These are phyloP conservation scores for Madoqua kirkii DNA, from an alignment of 2,113 vertebrate genomes.

Conservation along the genomic window DNA sequence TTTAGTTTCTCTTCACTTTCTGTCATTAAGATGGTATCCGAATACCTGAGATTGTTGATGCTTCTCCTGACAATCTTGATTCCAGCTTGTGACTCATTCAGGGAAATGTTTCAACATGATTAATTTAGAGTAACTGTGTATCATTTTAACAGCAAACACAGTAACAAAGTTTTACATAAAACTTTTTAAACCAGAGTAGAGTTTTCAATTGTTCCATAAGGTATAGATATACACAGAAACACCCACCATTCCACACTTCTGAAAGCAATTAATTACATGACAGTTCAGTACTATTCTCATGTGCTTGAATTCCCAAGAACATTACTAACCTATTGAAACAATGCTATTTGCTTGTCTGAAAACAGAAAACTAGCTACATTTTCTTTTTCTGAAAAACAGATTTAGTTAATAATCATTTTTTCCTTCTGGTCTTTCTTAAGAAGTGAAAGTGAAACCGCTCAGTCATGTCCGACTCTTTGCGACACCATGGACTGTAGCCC, in stretches of 20 bases:
- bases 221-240: constrained; percentile 42
- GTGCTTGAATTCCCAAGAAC: background rate
- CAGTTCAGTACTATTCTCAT: constrained; percentile 24
- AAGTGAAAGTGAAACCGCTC: background rate
- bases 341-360: constrained; percentile 21
- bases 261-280: background rate
- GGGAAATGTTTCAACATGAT: constrained; percentile 73
- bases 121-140: constrained; percentile 66
- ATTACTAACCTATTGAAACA: background rate
- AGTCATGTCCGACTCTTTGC: too few relatives aligned
- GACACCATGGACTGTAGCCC: too few relatives aligned
- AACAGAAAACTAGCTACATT: background rate
- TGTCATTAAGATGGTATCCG: background rate
- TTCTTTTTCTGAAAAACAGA: background rate
- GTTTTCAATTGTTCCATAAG: constrained; percentile 69
- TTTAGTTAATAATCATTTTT: constrained; percentile 31
- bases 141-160: constrained; percentile 61
- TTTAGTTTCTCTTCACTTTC: background rate
- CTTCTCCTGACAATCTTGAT: background rate
- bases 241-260: background rate
- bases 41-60: background rate
- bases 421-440: constrained; percentile 26
- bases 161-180: constrained; percentile 65
- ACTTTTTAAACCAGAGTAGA: constrained; percentile 56
- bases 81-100: background rate